Conservation (phyloP, 2,797 vertebrate species). For the Hemitrygon akajei region DNA sequence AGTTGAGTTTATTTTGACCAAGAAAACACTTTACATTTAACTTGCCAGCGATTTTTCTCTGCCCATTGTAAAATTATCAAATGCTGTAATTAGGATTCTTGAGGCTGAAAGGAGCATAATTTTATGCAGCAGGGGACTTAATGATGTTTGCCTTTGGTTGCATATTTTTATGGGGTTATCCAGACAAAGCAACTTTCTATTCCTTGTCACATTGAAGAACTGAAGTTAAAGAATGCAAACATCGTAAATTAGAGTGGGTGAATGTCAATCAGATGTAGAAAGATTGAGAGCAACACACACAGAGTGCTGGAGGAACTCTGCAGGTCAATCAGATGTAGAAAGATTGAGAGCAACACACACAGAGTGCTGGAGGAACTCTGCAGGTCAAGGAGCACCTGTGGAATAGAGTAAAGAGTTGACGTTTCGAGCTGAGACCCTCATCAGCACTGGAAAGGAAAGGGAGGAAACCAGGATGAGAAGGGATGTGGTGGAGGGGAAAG, state of each 20-base stretch:
- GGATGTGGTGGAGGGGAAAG: too few species aligned
- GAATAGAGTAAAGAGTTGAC: too few species aligned
- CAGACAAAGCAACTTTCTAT: not conserved
- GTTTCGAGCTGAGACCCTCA: too few species aligned
- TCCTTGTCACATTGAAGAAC: not conserved
- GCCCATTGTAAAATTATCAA: not conserved
- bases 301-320: too few species aligned
- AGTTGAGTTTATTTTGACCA: not conserved
- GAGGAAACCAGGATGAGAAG: too few species aligned
- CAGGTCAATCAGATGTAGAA: not conserved
- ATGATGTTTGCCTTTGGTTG: not conserved
- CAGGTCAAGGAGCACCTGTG: too few species aligned
- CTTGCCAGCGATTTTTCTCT: not conserved
- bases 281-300: not conserved
- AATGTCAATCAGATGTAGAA: not conserved
- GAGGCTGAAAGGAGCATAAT: not conserved
- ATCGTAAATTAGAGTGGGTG: not conserved
- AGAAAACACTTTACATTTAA: not conserved
- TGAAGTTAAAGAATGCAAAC: not conserved
- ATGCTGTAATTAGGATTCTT: not conserved
- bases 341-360: not conserved
- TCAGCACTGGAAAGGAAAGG: too few species aligned
- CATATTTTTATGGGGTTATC: too few species aligned
- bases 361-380: too few species aligned
- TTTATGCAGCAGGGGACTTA: not conserved